Conservation (phyloP, 2,113 vertebrate species). For the Plecotus auritus region DNA sequence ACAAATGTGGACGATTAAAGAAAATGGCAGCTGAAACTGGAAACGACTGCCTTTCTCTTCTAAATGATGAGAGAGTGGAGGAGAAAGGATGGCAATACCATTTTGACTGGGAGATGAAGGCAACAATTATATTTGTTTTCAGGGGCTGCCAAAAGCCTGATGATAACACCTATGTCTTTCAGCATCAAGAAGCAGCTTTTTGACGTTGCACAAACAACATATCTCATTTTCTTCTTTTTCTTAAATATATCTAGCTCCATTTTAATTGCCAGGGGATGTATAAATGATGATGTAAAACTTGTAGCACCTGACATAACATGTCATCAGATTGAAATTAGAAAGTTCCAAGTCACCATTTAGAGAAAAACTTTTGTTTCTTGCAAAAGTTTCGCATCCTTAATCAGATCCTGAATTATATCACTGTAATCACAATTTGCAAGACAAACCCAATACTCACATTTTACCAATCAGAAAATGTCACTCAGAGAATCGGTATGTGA, state of each 20-base stretch:
- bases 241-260: background rate
- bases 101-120: background rate
- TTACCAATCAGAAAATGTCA: background rate
- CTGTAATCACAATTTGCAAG: background rate
- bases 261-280: background rate
- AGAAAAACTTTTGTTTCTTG: background rate
- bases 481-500: background rate
- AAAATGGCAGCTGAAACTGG: background rate
- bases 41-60: background rate
- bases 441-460: background rate
- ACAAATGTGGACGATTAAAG: background rate
- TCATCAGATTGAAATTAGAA: slow-evolving; percentile 7
- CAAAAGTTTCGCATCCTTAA: background rate
- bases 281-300: background rate
- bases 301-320: background rate
- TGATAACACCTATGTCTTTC: background rate
- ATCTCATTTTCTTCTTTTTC: slow-evolving; percentile 15
- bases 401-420: background rate
- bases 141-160: background rate
- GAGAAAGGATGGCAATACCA: background rate
- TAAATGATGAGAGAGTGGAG: background rate
- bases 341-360: background rate
- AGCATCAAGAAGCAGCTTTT: background rate
- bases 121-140: background rate
- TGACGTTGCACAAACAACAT: background rate